phyloP scores from a whole-genome alignment of 2,888 invertebrate species.

The Nomada ferruginata region DNA sequence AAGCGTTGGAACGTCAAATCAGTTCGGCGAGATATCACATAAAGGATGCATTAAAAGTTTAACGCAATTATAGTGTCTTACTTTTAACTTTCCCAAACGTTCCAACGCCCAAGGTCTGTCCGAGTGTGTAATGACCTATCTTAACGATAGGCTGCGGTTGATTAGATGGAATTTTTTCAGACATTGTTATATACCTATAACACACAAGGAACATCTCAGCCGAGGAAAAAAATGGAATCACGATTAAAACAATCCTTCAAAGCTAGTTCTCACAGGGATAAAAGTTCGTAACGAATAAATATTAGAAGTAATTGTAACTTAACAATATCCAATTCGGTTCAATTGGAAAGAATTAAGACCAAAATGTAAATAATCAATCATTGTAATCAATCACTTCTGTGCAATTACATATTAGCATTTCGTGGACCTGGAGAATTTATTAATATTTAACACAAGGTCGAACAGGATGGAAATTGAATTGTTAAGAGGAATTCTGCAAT shows the following conservation, averaged over 20 bases:
- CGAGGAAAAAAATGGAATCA: not conserved
- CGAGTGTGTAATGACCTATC: constrained; percentile 98
- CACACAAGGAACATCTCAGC: not conserved
- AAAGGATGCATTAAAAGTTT: not conserved
- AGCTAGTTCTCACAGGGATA: not conserved
- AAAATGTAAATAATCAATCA: not conserved
- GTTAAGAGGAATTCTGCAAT: not conserved
- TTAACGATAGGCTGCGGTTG: constrained; percentile 92
- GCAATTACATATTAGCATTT: constrained; percentile 28
- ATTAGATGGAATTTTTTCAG: constrained; percentile 76
- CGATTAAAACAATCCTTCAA: not conserved
- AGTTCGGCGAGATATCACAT: not conserved
- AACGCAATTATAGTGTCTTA: constrained; percentile 79
- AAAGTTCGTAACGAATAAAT: not conserved
- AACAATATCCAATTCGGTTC: not conserved
- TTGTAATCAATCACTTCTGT: not conserved
- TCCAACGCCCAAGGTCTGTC: constrained; percentile 97
- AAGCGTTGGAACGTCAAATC: constrained; percentile 9
- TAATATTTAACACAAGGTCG: constrained; percentile 43
- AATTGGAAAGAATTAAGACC: not conserved
- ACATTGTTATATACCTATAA: constrained; percentile 71
- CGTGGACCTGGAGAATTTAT: constrained; percentile 15
- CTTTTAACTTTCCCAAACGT: constrained; percentile 99
- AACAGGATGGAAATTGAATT: constrained; percentile 16
- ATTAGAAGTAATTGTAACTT: not conserved